phyloP scores from a whole-genome alignment of 1,140 invertebrate genomes.

The Drosophila sproati region DNA sequence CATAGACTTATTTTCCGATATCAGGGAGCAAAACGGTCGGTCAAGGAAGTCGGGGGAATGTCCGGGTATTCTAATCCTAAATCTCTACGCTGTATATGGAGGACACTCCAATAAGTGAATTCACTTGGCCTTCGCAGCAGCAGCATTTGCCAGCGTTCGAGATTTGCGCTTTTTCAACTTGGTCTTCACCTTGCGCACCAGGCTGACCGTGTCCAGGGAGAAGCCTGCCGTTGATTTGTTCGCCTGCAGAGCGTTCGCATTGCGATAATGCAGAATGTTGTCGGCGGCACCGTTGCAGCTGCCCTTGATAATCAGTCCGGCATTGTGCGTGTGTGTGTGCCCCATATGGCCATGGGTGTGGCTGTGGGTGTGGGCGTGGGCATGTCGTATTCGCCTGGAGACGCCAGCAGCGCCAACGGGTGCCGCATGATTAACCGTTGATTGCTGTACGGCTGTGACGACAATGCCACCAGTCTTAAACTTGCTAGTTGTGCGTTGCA shows the following conservation, averaged over 20 bases:
- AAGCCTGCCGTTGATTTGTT: slow-evolving; percentile 50
- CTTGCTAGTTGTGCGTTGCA: slow-evolving; percentile 63
- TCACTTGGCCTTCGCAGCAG: slow-evolving; percentile 36
- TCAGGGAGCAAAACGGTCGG: slow-evolving; percentile 3
- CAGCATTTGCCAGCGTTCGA: slow-evolving; percentile 46
- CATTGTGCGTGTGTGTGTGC: slow-evolving; percentile 26
- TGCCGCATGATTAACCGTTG: slow-evolving; percentile 25
- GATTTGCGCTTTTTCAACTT: slow-evolving; percentile 80
- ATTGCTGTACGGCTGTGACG: slow-evolving; percentile 85
- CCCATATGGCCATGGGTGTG: neutral
- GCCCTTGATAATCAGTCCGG: slow-evolving; percentile 30
- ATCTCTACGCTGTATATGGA: neutral
- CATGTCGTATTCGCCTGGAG: slow-evolving; percentile 55
- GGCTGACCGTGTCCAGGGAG: slow-evolving; percentile 58
- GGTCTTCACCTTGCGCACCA: slow-evolving; percentile 79
- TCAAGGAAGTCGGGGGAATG: slow-evolving; percentile 6
- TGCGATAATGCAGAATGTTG: slow-evolving; percentile 37
- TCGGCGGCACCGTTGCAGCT: neutral
- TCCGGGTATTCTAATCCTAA: slow-evolving; percentile 6
- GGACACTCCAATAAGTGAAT: neutral
- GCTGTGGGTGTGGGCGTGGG: neutral
- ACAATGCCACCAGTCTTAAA: slow-evolving; percentile 87
- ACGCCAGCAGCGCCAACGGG: slow-evolving; percentile 16
- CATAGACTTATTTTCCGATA: slow-evolving; percentile 8
- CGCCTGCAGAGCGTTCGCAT: slow-evolving; percentile 14